Evolutionary conservation across 2,888 invertebrate species (phyloP).

Genomic region (Plebejus anna): DNA sequence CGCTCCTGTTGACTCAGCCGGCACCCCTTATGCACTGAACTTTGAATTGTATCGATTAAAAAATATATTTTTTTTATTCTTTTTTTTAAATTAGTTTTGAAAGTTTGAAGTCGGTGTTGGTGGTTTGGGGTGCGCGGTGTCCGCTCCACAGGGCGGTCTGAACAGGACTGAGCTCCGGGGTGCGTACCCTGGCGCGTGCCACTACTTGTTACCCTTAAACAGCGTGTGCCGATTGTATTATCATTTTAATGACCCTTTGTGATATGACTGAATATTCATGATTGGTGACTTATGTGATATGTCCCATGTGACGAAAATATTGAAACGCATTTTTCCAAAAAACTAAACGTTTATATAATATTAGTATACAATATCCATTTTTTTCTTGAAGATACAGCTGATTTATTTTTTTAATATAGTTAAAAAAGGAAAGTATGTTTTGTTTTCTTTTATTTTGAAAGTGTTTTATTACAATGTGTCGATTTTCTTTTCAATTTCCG

Average conservation of each 20-base stretch:
- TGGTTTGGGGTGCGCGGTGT: constrained; percentile 65
- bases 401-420: too few relatives aligned
- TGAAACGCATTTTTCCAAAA: too few relatives aligned
- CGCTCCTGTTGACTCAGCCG: constrained; percentile 70
- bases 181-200: constrained; percentile 65
- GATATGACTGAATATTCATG: background rate
- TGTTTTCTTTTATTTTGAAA: too few relatives aligned
- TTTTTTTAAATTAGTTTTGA: constrained; percentile 37
- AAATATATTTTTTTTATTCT: constrained; percentile 13
- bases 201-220: constrained; percentile 53
- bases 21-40: constrained; percentile 58
- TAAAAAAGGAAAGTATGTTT: too few relatives aligned
- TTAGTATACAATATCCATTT: too few relatives aligned
- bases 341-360: too few relatives aligned
- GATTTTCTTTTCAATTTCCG: too few relatives aligned
- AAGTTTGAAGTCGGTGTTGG: constrained; percentile 40
- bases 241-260: background rate
- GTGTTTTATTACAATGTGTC: too few relatives aligned
- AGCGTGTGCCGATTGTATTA: constrained; percentile 42
- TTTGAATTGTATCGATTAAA: constrained; percentile 32
- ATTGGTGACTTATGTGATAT: too few relatives aligned
- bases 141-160: constrained; percentile 66
- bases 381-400: too few relatives aligned
- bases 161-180: constrained; percentile 65
- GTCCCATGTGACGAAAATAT: too few relatives aligned